phyloP scores from a whole-genome alignment of 1,140 invertebrate species.

The Drusus annulatus region DNA sequence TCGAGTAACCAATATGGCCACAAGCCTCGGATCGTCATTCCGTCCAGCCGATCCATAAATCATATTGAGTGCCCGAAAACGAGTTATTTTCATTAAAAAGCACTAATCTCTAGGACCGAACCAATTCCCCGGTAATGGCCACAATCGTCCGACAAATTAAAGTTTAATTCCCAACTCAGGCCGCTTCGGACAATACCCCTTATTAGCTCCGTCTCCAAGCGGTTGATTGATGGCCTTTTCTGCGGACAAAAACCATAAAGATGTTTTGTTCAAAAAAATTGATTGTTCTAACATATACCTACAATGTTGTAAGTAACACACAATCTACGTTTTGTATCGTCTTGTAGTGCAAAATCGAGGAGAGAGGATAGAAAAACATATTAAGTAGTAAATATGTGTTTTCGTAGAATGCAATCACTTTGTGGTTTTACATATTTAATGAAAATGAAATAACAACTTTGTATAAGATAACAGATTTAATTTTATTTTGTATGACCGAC shows the following conservation, averaged over 20 bases:
- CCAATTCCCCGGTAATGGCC: slow-evolving; percentile 33
- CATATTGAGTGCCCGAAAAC: slow-evolving; percentile 23
- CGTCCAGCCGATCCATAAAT: slow-evolving; percentile 24
- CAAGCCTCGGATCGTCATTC: neutral
- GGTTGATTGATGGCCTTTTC: slow-evolving; percentile 37
- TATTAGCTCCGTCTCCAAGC: slow-evolving; percentile 19
- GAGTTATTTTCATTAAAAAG: slow-evolving; percentile 41
- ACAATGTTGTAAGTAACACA: too few relatives aligned
- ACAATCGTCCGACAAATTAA: slow-evolving; percentile 41
- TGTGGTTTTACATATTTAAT: too few relatives aligned
- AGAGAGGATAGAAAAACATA: too few relatives aligned
- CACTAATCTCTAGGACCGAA: slow-evolving; percentile 31
- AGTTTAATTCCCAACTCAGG: slow-evolving; percentile 16
- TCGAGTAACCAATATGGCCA: neutral
- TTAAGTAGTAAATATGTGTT: too few relatives aligned
- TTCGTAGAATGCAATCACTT: too few relatives aligned
- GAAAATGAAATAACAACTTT: too few relatives aligned
- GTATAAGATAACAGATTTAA: too few relatives aligned
- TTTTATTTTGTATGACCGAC: too few relatives aligned
- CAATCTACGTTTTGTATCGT: too few relatives aligned
- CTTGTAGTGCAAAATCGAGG: too few relatives aligned
- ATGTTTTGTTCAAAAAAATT: slow-evolving; percentile 1
- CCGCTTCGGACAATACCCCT: slow-evolving; percentile 18
- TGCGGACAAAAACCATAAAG: slow-evolving; percentile 24
- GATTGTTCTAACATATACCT: too few relatives aligned